Conservation (phyloP, 2,888 invertebrate species). For the Cancer borealis region DNA sequence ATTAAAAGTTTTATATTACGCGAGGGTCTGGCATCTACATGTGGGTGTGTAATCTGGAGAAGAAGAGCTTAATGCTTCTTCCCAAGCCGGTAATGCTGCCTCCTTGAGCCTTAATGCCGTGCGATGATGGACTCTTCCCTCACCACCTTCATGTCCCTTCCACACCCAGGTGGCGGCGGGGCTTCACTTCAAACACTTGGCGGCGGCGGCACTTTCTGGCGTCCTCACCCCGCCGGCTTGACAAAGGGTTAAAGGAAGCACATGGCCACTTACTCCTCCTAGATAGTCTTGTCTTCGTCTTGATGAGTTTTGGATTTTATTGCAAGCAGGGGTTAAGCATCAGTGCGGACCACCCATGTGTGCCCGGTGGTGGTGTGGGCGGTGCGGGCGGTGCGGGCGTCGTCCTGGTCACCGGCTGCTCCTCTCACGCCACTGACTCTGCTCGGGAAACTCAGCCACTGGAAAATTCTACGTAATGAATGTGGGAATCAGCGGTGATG, state of each 20-base stretch:
- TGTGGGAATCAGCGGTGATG: not conserved
- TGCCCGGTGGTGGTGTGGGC: no score
- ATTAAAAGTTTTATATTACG: conserved; percentile 27
- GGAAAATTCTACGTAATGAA: not conserved
- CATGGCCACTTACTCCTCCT: no score
- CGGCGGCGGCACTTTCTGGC: no score
- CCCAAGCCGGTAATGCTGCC: not conserved
- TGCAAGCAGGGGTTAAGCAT: no score
- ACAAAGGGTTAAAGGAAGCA: no score
- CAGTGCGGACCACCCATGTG: no score
- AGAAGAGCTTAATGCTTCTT: not conserved
- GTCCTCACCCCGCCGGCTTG: no score
- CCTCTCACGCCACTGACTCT: not conserved
- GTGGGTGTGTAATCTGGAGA: not conserved
- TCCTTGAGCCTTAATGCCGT: not conserved
- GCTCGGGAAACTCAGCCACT: not conserved
- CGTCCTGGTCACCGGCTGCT: not conserved
- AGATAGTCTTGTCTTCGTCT: no score
- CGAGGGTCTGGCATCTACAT: not conserved
- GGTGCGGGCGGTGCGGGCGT: no score
- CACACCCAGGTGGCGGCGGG: not conserved
- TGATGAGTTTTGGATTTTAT: no score
- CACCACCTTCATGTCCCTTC: not conserved
- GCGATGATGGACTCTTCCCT: conserved; percentile 7
- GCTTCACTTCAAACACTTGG: no score